Conservation (phyloP, 2,113 vertebrate genomes). For the Tichodroma muraria region DNA sequence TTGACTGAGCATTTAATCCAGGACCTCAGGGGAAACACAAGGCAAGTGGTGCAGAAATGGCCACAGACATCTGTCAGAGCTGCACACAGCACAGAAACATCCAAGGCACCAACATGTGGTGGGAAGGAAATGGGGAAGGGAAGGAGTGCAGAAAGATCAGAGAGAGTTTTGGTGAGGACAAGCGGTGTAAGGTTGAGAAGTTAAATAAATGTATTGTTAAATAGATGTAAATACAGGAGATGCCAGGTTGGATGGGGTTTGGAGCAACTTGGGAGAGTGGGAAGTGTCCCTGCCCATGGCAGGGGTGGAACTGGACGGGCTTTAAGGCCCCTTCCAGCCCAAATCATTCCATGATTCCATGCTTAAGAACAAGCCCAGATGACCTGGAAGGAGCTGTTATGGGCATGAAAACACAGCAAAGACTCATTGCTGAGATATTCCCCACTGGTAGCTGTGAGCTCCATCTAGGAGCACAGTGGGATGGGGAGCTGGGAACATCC, state of each 20-base stretch:
- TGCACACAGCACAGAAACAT: not conserved
- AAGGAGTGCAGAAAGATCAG: not conserved
- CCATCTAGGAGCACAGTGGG: accelerated
- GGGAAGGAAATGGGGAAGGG: not conserved
- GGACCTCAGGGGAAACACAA: constrained; percentile 8
- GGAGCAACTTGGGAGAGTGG: not conserved
- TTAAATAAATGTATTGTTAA: not conserved
- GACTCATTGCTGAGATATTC: accelerated
- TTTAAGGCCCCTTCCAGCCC: not conserved
- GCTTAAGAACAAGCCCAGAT: not conserved
- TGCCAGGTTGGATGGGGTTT: not conserved
- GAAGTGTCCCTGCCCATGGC: not conserved
- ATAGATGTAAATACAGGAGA: not conserved
- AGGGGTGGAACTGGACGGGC: not conserved
- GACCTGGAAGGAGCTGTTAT: not conserved
- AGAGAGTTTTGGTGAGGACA: not conserved
- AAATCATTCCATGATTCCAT: not conserved
- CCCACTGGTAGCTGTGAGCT: not conserved
- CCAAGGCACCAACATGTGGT: accelerated
- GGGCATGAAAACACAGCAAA: not conserved
- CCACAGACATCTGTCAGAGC: not conserved
- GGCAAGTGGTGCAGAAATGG: not conserved
- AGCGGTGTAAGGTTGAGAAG: accelerated
- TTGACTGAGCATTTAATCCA: not conserved
- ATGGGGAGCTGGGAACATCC: not conserved